phyloP scores from a whole-genome alignment of 2,888 invertebrate species.

The Mesochorus sp. region DNA sequence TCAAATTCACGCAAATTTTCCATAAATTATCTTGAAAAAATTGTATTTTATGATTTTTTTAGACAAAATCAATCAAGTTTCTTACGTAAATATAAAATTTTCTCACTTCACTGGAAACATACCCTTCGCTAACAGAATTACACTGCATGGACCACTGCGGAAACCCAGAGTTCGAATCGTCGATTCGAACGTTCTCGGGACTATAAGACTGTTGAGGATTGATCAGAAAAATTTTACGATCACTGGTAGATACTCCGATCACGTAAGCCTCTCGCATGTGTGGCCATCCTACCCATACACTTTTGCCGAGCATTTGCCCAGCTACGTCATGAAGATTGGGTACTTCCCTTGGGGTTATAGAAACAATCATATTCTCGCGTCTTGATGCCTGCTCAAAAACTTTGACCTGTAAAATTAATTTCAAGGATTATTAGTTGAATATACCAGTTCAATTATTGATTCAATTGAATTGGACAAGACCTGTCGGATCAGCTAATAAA shows the following conservation, averaged over 20 bases:
- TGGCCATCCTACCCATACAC: conserved; percentile 95
- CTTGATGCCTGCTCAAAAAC: conserved; percentile 94
- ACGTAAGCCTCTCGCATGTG: conserved; percentile 93
- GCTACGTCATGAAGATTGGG: conserved; percentile 84
- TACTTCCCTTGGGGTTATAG: conserved; percentile 83
- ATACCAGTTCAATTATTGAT: too few relatives aligned
- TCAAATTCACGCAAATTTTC: too few relatives aligned
- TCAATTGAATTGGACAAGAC: too few relatives aligned
- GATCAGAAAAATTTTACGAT: conserved; percentile 55
- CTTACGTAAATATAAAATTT: too few relatives aligned
- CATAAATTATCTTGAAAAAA: too few relatives aligned
- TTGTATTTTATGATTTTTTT: neutral
- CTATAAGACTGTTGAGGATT: conserved; percentile 47
- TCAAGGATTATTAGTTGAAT: conserved; percentile 23
- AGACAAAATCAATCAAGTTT: neutral
- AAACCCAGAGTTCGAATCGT: conserved; percentile 64
- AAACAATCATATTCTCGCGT: conserved; percentile 92
- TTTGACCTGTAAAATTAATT: conserved; percentile 86
- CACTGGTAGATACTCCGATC: conserved; percentile 83
- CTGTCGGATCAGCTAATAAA: conserved; percentile 15
- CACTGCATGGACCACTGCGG: conserved; percentile 79
- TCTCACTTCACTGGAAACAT: conserved; percentile 68
- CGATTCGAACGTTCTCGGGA: conserved; percentile 64
- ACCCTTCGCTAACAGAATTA: conserved; percentile 85
- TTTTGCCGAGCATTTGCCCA: conserved; percentile 87